Percentiles rank a stretch among this genome's conserved stretches.
These are phyloP conservation scores for Notarius quadriscutis DNA, from an alignment of 2,113 vertebrate species.

Conservation along the genomic window DNA sequence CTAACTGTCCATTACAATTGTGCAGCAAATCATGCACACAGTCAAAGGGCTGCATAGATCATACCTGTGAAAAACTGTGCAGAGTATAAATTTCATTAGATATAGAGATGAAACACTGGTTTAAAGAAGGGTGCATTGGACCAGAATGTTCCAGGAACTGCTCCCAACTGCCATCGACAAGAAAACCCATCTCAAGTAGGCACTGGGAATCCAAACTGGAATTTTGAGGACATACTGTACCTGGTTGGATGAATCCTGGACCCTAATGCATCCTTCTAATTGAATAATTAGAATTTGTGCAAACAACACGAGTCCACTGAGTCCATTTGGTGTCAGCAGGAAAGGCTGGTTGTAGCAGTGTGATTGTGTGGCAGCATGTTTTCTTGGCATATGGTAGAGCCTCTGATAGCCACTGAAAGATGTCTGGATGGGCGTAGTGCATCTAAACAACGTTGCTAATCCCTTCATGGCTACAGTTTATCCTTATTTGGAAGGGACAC, in stretches of 20 bases:
- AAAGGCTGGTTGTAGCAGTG: background rate
- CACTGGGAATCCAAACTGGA: background rate
- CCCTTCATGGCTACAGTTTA: conserved; percentile 1
- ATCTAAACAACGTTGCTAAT: conserved; percentile 24
- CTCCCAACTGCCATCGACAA: background rate
- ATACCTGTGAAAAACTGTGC: background rate
- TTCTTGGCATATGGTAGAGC: background rate
- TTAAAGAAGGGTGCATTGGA: background rate
- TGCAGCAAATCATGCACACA: background rate
- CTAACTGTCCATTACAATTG: background rate
- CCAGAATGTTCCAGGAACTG: background rate
- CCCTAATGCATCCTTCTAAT: background rate
- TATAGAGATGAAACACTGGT: background rate
- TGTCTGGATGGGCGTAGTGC: background rate
- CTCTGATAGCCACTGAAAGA: background rate
- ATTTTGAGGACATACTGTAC: background rate
- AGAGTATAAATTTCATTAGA: background rate
- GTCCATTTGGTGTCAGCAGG: background rate
- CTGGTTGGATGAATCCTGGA: background rate
- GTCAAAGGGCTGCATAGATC: background rate
- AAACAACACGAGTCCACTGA: background rate
- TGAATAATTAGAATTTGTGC: background rate
- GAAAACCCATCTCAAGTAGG: background rate
- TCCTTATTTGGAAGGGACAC: background rate
- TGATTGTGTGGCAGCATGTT: background rate